Evolutionary conservation across 2,797 vertebrate genomes (phyloP).

Genomic region (Morus bassanus): DNA sequence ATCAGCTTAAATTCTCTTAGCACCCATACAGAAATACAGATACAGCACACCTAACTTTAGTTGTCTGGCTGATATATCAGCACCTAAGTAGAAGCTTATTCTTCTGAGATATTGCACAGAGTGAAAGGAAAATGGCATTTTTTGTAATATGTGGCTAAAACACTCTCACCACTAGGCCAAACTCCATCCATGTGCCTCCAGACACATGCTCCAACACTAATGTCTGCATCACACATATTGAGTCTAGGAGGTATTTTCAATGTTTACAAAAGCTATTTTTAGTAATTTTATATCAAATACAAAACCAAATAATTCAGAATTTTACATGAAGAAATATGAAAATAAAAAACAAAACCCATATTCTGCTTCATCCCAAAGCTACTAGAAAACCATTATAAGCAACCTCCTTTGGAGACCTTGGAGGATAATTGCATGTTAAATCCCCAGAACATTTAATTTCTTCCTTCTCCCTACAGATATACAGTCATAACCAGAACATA

Average conservation of each 20-base stretch:
- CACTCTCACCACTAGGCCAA: neutral
- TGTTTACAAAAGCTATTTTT: neutral
- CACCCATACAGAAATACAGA: neutral
- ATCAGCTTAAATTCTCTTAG: neutral
- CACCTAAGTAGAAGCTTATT: neutral
- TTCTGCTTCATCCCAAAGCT: neutral
- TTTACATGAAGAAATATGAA: neutral
- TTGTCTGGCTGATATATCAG: fast-evolving
- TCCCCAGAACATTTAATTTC: neutral
- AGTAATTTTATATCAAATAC: neutral
- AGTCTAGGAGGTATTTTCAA: neutral
- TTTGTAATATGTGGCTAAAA: neutral
- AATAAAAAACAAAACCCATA: neutral
- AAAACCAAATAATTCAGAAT: neutral
- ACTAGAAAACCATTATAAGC: neutral
- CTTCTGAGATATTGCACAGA: neutral
- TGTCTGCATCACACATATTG: neutral
- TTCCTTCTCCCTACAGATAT: neutral
- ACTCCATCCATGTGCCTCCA: neutral
- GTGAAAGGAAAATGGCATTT: neutral
- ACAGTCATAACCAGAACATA: neutral
- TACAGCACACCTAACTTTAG: neutral
- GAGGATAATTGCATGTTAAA: neutral
- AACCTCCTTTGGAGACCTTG: neutral
- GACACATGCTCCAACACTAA: neutral